Evolutionary conservation across 1,140 invertebrate genomes (phyloP).

Genomic region (Drusus annulatus): DNA sequence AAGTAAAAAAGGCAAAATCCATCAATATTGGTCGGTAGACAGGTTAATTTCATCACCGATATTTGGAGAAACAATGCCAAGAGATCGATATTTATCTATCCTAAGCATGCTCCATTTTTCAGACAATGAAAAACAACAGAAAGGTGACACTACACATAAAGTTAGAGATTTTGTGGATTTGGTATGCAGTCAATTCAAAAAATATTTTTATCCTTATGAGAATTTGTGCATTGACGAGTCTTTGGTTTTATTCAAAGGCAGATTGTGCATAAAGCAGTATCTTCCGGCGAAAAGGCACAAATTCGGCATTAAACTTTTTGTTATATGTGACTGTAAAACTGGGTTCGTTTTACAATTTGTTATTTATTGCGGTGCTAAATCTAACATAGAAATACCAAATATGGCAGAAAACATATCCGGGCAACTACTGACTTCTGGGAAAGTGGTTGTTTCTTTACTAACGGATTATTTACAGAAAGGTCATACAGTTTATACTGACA

Average conservation of each 20-base stretch:
- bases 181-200: constrained; percentile 6
- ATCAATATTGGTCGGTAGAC: background rate
- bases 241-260: constrained; percentile 16
- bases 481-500: constrained; percentile 11
- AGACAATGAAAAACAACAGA: background rate
- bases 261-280: constrained; percentile 26
- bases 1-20: constrained; percentile 6
- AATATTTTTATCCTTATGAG: constrained; percentile 2
- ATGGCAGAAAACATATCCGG: background rate
- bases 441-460: constrained; percentile 21
- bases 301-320: constrained; percentile 31
- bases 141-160: constrained; percentile 15
- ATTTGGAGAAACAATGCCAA: background rate
- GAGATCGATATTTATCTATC: constrained; percentile 9
- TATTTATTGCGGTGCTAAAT: constrained; percentile 6
- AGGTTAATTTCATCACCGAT: no score
- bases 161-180: background rate
- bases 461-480: constrained; percentile 27
- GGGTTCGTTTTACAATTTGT: constrained; percentile 21
- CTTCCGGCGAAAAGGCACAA: constrained; percentile 21
- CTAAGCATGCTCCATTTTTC: constrained; percentile 12
- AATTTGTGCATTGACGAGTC: constrained; percentile 24
- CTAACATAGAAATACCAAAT: background rate
- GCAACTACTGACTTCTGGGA: constrained; percentile 3
- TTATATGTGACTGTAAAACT: constrained; percentile 9